Evolutionary conservation across 2,888 invertebrate genomes (phyloP).

Genomic region (Calameuta idolon): DNA sequence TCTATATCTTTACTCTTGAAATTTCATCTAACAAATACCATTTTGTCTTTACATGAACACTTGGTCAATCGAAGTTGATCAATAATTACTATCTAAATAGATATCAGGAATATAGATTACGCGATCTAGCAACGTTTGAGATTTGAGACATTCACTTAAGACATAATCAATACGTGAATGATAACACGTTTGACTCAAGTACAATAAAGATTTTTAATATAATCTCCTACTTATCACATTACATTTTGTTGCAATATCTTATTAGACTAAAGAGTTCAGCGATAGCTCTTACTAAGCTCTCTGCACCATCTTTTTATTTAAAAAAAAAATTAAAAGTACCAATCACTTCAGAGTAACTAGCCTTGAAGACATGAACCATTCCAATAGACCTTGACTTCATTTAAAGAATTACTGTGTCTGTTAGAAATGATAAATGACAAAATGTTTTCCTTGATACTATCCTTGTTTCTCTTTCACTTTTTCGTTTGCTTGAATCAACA

Average conservation of each 20-base stretch:
- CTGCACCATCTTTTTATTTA: background rate
- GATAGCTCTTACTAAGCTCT: background rate
- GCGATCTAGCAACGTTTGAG: background rate
- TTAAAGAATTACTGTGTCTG: background rate
- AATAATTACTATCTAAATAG: background rate
- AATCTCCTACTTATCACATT: background rate
- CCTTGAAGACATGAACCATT: background rate
- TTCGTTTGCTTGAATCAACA: background rate
- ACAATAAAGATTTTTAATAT: background rate
- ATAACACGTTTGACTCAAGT: background rate
- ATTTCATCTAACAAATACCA: background rate
- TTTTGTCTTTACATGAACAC: background rate
- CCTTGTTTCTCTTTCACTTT: constrained; percentile 20
- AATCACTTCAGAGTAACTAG: background rate
- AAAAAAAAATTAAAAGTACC: background rate
- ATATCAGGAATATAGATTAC: background rate
- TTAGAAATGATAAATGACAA: background rate
- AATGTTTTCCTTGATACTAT: constrained; percentile 3
- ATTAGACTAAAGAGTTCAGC: background rate
- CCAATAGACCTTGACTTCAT: background rate
- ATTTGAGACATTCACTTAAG: background rate
- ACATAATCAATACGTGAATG: background rate
- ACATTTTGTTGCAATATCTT: background rate
- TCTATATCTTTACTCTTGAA: background rate
- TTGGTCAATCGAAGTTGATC: background rate